Conservation (phyloP, 92 coral and sea anemone genomes). For the Scolanthus callimorphus region DNA sequence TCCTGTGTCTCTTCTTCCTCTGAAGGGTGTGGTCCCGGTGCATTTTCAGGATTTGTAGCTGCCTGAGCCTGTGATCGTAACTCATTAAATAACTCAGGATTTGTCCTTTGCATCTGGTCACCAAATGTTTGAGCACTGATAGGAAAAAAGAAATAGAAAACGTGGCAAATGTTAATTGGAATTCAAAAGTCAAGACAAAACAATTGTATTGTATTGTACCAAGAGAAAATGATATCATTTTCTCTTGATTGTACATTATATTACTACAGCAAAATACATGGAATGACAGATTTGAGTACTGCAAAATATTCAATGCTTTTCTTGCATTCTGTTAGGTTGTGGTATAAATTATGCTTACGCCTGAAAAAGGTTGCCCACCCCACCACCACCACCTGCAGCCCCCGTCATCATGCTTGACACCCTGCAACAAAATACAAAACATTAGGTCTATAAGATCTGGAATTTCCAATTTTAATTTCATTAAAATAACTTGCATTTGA, state of each 20-base stretch:
- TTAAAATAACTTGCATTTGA: background rate
- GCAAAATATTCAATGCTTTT: no score
- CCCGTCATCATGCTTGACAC: slow-evolving; percentile 79
- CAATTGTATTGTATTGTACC: no score
- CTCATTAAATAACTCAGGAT: slow-evolving; percentile 70
- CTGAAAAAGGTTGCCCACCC: slow-evolving; percentile 60
- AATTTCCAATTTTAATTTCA: no score
- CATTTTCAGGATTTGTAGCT: slow-evolving; percentile 26
- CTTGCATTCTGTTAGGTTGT: no score
- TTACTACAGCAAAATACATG: no score
- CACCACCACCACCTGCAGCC: slow-evolving; percentile 16
- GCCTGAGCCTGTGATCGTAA: slow-evolving; percentile 70
- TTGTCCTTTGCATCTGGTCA: slow-evolving; percentile 76
- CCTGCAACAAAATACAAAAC: slow-evolving; percentile 36
- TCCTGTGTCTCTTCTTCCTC: slow-evolving; percentile 23
- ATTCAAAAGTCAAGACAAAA: no score
- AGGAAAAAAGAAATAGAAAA: background rate
- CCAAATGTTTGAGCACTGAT: slow-evolving; percentile 80
- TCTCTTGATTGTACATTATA: no score
- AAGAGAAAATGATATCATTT: no score
- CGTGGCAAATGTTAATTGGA: no score
- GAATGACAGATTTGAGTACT: no score
- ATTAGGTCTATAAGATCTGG: no score
- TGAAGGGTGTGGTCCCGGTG: slow-evolving; percentile 11
- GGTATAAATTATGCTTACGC: slow-evolving; percentile 75